Base-by-base conservation (phyloP, 2,113 vertebrate species). In the Panthera uncia region DNA sequence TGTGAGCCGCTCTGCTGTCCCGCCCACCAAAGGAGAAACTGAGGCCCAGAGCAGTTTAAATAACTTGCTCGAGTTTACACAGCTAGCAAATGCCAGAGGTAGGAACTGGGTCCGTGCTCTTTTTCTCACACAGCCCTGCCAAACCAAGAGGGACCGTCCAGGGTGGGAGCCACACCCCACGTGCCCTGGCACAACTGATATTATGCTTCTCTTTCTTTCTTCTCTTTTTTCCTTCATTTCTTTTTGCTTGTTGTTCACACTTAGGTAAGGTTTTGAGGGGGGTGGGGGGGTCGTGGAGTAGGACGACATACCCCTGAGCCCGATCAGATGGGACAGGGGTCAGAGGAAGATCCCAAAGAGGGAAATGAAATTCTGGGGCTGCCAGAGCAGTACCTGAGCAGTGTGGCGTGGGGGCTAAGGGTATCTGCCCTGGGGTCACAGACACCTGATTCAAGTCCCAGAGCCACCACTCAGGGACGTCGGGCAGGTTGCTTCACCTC, bases 321-420 rank as follows among this genome's bases (percentile, higher is more conserved):
- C 9, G 33, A 9, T 25, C 29, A 79, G 55, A 31, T 13, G 12
- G 9, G 73, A 18, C 19, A 21, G 74, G 23, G 23, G 15, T 16
- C 89, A 91, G 29, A 74, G 41, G 69, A 90, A 89, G 38, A 90
- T 9, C 36, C 55, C 38, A 50, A 52, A 82, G 71, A 61, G 15
- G 11, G 41, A 74, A 52, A n/a, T 2, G 38, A 76, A 87, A 86
- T 57, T 48, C 31, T 31, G 66, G 45, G 7, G n/a, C n/a, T 27
- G 23, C 61, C 38, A 38, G 38, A 38, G 38, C 31, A 19, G 41
- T 7, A 4, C 14, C 21, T 3, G 15, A 41, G n/a, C 66, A 66
- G 16, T 0, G 23, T 13, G 8, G 63, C 0, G 0, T 36, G 3
- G 14, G 12, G 52, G 36, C 52, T 33, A 12, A 61, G 19, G 12